Base-by-base conservation (phyloP, 2,113 vertebrate genomes). In the Caloenas nicobarica region DNA sequence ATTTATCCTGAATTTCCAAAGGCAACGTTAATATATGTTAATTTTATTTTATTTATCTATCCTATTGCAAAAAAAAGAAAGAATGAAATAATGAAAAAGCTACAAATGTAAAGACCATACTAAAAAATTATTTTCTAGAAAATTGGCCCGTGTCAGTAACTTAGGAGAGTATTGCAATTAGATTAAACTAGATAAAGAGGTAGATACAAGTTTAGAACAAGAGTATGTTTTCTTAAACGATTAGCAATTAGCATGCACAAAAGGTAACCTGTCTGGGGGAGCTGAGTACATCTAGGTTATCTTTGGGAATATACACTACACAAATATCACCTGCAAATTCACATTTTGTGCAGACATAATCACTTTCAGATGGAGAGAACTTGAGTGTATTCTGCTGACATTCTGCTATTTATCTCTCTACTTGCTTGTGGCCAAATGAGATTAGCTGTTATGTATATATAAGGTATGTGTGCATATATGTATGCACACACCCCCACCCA, bases 81-180 rank as follows among this genome's bases (percentile, higher is more conserved):
- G 3, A 51, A 36, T 17, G 72, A 80, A 80, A 86, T 48, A 88
- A 89, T 40, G 38, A 73, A 46, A 89, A 53, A 69, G 13, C 36
- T 81, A 10, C 33, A 93, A 87, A 96, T 86, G 80, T 91, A 93
- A 96, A 93, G 62, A 86, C 29, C 65, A 42, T 56, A 44, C 24
- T 33, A 36, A 93, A 92, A 94, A 82, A n/a, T 79, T 84, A 15
- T 77, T 90, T 93, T 94, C 53, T 91, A 91, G 64, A 88, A 96
- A 72, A 50, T 89, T 74, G 92, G 24, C 58, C 36, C 91, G 57
- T 28, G 53, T 80, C 80, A 79, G 42, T 42, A 79, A 34, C 77
- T 86, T 91, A 62, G 33, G 81, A 60, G 15, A 54, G 8, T 13
- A 10, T 57, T 79, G 8, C 1, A 24, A 93, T 91, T 89, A 81